Conservation (phyloP, 2,113 vertebrate species). For the Scartelaos histophorus region DNA sequence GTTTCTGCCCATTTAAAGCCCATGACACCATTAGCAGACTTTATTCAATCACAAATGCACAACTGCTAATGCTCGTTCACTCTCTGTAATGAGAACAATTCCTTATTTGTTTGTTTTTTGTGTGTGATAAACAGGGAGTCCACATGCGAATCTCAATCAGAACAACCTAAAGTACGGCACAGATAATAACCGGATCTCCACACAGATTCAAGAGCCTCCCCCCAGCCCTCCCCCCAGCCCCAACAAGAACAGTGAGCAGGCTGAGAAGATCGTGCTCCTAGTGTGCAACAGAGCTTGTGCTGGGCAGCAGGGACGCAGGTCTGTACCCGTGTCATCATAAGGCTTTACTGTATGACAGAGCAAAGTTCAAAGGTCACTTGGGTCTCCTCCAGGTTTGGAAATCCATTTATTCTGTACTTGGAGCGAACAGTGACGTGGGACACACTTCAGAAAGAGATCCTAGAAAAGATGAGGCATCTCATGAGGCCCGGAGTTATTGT, state of each 20-base stretch:
- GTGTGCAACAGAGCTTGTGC: constrained; percentile 94
- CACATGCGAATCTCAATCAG: constrained; percentile 92
- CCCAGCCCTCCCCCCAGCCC: constrained; percentile 73
- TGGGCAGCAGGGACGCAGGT: constrained; percentile 96
- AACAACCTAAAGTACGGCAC: constrained; percentile 91
- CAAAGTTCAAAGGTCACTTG: background rate
- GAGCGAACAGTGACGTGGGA: constrained; percentile 96
- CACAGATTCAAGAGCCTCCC: constrained; percentile 76
- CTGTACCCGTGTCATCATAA: background rate
- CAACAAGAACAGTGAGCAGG: constrained; percentile 76
- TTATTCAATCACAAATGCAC: constrained; percentile 33
- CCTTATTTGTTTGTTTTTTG: background rate
- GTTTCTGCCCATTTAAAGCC: constrained; percentile 19
- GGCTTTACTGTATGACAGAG: background rate
- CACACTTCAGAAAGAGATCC: constrained; percentile 92
- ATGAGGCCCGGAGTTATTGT: constrained; percentile 88
- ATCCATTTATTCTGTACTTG: constrained; percentile 93
- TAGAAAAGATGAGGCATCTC: constrained; percentile 97
- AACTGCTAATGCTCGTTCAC: background rate
- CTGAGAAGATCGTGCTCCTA: constrained; percentile 89
- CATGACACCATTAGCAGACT: background rate
- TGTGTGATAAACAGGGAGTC: constrained; percentile 75
- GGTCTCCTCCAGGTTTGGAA: constrained; percentile 83
- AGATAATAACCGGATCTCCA: constrained; percentile 81
- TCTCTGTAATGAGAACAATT: background rate